Conservation (phyloP, 2,113 vertebrate genomes). For the Alligator mississippiensis region DNA sequence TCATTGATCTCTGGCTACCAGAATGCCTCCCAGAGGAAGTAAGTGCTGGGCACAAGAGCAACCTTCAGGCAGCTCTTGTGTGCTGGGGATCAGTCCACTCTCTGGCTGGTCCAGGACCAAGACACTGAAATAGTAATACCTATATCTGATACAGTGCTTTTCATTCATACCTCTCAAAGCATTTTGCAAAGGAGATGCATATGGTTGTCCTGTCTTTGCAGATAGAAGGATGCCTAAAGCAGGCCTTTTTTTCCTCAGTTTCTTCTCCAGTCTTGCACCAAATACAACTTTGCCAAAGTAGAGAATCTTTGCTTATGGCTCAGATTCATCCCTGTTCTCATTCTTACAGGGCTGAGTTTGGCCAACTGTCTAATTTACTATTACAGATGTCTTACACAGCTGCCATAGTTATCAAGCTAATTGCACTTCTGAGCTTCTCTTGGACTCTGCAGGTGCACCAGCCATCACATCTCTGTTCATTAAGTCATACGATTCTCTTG, state of each 20-base stretch:
- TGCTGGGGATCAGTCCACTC: not conserved
- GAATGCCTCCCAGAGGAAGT: not conserved
- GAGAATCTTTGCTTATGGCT: not conserved
- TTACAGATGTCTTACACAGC: not conserved
- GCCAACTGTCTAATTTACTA: not conserved
- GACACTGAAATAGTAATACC: not conserved
- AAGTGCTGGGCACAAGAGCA: not conserved
- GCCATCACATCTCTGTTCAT: not conserved
- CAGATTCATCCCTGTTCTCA: not conserved
- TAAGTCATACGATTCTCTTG: not conserved
- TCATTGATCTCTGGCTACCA: not conserved
- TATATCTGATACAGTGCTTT: not conserved
- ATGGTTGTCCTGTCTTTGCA: not conserved
- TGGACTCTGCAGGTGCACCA: not conserved
- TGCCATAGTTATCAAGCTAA: not conserved
- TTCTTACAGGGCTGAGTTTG: not conserved
- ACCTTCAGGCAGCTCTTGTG: not conserved
- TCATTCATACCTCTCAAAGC: not conserved
- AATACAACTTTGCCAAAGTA: not conserved
- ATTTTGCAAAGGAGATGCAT: not conserved
- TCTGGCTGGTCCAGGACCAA: not conserved
- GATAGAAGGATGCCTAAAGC: not conserved
- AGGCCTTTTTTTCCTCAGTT: not conserved
- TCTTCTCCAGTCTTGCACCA: not conserved
- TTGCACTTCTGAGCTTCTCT: not conserved